These are phyloP conservation scores for Yponomeuta cagnagella DNA, from an alignment of 2,888 invertebrate species.

Conservation along the genomic window DNA sequence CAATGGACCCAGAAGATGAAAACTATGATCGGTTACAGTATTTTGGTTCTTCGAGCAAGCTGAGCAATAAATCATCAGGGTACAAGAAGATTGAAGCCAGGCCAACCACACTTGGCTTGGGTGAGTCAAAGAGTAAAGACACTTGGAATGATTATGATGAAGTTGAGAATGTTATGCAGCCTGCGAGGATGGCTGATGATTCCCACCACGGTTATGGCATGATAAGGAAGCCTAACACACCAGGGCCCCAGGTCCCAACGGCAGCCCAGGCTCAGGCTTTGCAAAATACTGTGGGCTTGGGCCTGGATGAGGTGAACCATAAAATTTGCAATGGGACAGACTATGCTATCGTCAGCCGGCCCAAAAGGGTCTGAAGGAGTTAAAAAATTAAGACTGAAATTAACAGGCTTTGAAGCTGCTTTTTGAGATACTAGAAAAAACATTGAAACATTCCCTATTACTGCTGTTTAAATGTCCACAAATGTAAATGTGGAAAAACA, in stretches of 20 bases:
- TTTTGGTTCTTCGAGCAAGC: constrained; percentile 84
- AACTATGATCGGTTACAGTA: constrained; percentile 89
- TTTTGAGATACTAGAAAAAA: background rate
- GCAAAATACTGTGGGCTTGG: constrained; percentile 60
- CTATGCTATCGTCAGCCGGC: constrained; percentile 89
- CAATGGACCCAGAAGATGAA: constrained; percentile 70
- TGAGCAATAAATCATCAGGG: constrained; percentile 71
- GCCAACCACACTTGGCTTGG: constrained; percentile 69
- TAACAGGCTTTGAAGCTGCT: constrained; percentile 35
- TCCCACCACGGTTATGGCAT: constrained; percentile 88
- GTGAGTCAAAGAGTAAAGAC: constrained; percentile 61
- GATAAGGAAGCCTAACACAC: constrained; percentile 79
- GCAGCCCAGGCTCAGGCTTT: constrained; percentile 67
- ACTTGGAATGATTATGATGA: constrained; percentile 86
- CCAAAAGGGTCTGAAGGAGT: constrained; percentile 82
- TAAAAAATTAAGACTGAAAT: constrained; percentile 44
- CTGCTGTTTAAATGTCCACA: background rate
- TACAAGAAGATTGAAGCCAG: constrained; percentile 83
- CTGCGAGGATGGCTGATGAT: constrained; percentile 85
- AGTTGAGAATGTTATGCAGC: constrained; percentile 81
- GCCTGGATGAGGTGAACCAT: constrained; percentile 76
- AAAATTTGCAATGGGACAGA: constrained; percentile 85
- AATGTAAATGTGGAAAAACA: background rate
- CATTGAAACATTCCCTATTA: background rate
- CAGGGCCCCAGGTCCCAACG: constrained; percentile 70